Conservation (phyloP, 2,797 vertebrate species). For the Ciconia nigra region DNA sequence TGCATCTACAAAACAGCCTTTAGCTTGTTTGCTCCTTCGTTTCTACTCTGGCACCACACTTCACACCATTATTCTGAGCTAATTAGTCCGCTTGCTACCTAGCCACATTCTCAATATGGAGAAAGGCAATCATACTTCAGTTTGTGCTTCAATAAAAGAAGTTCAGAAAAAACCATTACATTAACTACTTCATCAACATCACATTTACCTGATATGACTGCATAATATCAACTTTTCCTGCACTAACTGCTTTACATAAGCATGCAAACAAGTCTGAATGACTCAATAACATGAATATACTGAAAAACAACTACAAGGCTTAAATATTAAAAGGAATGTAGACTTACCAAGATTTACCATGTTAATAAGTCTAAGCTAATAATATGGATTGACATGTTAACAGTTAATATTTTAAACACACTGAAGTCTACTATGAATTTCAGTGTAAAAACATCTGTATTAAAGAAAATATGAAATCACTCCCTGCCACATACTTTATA, state of each 20-base stretch:
- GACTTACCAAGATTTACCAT: conserved; percentile 29
- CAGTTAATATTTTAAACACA: background rate
- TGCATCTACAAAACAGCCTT: conserved; percentile 16
- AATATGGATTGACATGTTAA: background rate
- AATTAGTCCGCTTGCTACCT: conserved; percentile 1
- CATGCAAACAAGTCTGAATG: conserved; percentile 75
- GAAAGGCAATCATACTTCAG: conserved; percentile 40
- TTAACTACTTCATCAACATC: conserved; percentile 62
- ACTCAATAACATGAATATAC: conserved; percentile 62
- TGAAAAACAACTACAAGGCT: conserved; percentile 65
- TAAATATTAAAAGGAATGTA: conserved; percentile 65
- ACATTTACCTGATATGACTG: conserved; percentile 61
- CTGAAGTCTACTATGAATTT: background rate
- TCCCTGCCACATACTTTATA: background rate
- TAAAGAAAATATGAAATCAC: conserved; percentile 23
- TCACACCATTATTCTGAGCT: conserved; percentile 51
- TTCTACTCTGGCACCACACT: conserved; percentile 66
- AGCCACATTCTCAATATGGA: background rate
- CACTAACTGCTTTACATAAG: conserved; percentile 57
- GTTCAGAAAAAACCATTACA: conserved; percentile 36
- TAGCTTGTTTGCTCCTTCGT: conserved; percentile 60
- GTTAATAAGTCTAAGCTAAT: conserved; percentile 54
- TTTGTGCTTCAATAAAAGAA: conserved; percentile 42
- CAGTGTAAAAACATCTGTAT: background rate
- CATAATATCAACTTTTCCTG: conserved; percentile 40